These are phyloP conservation scores for Bufo gargarizans DNA, from an alignment of 2,113 vertebrate genomes.

Conservation along the genomic window DNA sequence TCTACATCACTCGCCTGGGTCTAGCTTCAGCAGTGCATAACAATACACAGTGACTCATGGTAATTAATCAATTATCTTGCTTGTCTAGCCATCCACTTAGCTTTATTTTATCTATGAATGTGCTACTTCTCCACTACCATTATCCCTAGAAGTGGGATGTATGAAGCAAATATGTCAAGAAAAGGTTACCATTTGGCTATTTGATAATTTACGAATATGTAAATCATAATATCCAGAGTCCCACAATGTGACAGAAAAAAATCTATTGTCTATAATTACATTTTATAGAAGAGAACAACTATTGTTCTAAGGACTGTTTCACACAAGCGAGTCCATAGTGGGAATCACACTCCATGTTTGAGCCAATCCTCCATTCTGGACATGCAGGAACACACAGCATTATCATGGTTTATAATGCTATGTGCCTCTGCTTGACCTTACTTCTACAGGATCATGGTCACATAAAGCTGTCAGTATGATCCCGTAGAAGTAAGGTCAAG, in stretches of 20 bases:
- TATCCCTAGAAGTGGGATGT: neutral
- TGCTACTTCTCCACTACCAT: neutral
- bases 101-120: neutral
- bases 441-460: no score
- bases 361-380: no score
- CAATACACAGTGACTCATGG: neutral
- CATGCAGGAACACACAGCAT: no score
- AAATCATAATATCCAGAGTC: neutral
- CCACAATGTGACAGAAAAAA: neutral
- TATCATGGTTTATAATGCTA: no score
- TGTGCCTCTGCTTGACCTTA: no score
- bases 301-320: no score
- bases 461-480: no score
- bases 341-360: no score
- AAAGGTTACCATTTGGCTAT: neutral
- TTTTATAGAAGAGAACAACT: neutral
- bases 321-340: no score
- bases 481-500: no score
- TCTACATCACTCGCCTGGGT: neutral
- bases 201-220: neutral
- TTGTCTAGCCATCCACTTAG: neutral
- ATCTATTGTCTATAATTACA: neutral
- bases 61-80: neutral
- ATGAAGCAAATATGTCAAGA: neutral
- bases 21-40: neutral